A percentile compares a stretch with the other conserved stretches of the same genome.
Conservation (phyloP, 2,113 vertebrate species). For the Hiodon tergisus region DNA sequence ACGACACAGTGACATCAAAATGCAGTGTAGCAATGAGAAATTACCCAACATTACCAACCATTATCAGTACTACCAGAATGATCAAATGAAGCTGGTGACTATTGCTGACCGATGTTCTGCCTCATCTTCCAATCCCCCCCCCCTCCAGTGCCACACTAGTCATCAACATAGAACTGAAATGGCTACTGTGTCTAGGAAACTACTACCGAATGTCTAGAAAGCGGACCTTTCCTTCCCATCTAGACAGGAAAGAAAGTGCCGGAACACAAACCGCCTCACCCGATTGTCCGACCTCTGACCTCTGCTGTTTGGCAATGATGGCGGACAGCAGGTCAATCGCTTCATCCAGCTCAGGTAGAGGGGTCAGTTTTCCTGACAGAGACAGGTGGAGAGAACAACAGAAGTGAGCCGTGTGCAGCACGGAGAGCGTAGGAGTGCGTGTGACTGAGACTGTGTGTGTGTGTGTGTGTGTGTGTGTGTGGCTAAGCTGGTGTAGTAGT, state of each 20-base stretch:
- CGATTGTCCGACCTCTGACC: constrained; percentile 8
- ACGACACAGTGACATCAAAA: no score
- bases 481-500: constrained; percentile 44
- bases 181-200: constrained; percentile 15
- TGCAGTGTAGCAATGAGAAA: no score
- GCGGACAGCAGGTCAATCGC: constrained; percentile 76
- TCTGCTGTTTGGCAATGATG: constrained; percentile 59
- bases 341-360: constrained; percentile 58
- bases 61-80: no score
- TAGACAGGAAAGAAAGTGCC: neutral
- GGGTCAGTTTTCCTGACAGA: constrained; percentile 26
- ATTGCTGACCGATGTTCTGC: no score
- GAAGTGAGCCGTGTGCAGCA: neutral
- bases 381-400: constrained; percentile 13
- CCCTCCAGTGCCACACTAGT: no score
- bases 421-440: neutral
- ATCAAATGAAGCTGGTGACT: no score
- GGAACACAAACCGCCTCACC: constrained; percentile 47
- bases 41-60: no score
- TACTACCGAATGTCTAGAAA: neutral
- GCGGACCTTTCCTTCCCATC: neutral
- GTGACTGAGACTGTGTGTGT: neutral
- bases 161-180: no score
- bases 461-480: constrained; percentile 8
- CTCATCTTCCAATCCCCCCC: no score